Conservation (phyloP, 2,797 vertebrate genomes). For the Sciurus vulgaris region DNA sequence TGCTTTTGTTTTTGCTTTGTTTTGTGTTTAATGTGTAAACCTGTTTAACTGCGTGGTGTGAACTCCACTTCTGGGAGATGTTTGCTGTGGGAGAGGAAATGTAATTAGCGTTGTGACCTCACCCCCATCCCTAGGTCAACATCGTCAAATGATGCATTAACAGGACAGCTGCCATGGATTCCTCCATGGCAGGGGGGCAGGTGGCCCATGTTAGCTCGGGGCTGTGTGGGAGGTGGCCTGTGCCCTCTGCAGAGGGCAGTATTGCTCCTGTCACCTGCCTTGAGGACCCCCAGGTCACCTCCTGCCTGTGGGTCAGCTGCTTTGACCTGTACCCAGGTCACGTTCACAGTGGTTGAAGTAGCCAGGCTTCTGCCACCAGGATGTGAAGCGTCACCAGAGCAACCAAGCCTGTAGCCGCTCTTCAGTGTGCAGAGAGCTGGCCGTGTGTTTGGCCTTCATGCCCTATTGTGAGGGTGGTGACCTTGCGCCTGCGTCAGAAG, state of each 20-base stretch:
- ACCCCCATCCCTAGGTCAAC: constrained; percentile 61
- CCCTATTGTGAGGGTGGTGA: background rate
- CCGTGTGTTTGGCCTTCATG: background rate
- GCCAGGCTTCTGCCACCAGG: background rate
- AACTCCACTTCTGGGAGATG: constrained; percentile 63
- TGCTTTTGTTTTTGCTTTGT: background rate
- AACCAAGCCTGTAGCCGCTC: background rate
- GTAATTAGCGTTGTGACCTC: background rate
- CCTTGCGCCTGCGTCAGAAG: background rate
- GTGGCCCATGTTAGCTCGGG: background rate
- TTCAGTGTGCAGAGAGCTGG: background rate
- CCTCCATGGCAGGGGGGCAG: background rate
- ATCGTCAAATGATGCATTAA: constrained; percentile 47
- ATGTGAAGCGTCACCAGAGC: background rate
- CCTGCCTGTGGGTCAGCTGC: fast-evolving
- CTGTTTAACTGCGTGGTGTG: constrained; percentile 77
- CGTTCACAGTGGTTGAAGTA: background rate
- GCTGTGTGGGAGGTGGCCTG: background rate
- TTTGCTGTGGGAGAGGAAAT: constrained; percentile 63
- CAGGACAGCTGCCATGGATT: constrained; percentile 43
- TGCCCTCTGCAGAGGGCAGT: background rate
- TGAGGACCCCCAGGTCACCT: background rate
- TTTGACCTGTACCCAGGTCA: background rate
- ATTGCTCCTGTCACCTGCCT: background rate
- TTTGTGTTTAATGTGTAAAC: constrained; percentile 61